Conservation (phyloP, 1,140 invertebrate species). For the Solenopsis invicta region DNA sequence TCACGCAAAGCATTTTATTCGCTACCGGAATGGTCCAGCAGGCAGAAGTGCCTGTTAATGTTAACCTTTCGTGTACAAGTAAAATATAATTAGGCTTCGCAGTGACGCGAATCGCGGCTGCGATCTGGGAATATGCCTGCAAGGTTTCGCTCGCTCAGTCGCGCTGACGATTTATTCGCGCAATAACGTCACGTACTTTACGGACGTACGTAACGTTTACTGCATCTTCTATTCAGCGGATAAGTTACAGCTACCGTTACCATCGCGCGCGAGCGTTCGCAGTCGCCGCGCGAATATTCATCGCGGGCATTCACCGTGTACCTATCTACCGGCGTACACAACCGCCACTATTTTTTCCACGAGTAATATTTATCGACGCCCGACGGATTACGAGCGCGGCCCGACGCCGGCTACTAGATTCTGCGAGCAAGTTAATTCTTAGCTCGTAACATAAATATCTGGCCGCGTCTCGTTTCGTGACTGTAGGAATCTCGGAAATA, state of each 20-base stretch:
- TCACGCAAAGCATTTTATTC: conserved; percentile 26
- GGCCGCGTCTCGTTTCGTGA: conserved; percentile 32
- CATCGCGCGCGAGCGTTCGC: conserved; percentile 40
- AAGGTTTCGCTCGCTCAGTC: conserved; percentile 21
- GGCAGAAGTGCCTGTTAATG: conserved; percentile 40
- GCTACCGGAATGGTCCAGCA: conserved; percentile 7
- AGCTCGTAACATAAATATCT: conserved; percentile 42
- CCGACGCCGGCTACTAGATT: conserved; percentile 43
- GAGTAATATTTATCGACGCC: conserved; percentile 57
- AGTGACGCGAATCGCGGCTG: conserved; percentile 22
- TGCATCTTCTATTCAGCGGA: conserved; percentile 66
- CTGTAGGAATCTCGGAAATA: conserved; percentile 53
- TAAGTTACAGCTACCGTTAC: conserved; percentile 65
- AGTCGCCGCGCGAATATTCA: conserved; percentile 55
- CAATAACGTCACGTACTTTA: conserved; percentile 65
- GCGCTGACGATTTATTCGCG: conserved; percentile 59
- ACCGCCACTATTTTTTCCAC: conserved; percentile 41
- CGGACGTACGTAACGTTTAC: conserved; percentile 63
- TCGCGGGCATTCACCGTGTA: conserved; percentile 56
- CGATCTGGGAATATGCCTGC: conserved; percentile 56
- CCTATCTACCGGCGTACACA: conserved; percentile 38
- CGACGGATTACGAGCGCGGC: conserved; percentile 57
- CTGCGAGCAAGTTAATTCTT: conserved; percentile 58
- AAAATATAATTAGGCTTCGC: conserved; percentile 59
- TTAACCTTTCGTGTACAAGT: conserved; percentile 47